Conservation (phyloP, 2,888 invertebrate genomes). For the Apoderus coryli region DNA sequence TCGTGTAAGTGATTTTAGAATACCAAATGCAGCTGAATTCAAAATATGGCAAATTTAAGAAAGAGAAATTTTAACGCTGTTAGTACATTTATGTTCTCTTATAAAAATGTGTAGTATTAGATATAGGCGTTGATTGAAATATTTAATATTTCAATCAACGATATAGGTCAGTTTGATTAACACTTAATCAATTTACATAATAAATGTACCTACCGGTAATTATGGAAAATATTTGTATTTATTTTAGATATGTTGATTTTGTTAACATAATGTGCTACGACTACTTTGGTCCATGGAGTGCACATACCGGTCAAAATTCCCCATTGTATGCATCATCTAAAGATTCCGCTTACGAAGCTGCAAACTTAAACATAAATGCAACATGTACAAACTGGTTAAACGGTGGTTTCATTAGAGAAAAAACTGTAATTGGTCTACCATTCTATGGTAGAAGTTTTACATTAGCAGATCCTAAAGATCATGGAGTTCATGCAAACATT, state of each 20-base stretch:
- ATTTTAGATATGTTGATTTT: conserved; percentile 7
- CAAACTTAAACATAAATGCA: conserved; percentile 7
- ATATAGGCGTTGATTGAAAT: no score
- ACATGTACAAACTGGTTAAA: conserved; percentile 12
- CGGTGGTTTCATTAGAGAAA: conserved; percentile 11
- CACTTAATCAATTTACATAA: no score
- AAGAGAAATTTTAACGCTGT: no score
- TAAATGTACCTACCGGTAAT: no score
- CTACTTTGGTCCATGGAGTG: conserved; percentile 48
- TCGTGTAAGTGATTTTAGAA: no score
- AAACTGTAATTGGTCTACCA: conserved; percentile 9
- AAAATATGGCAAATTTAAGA: no score
- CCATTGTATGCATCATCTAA: conserved; percentile 39
- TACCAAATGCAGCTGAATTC: no score
- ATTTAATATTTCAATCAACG: no score
- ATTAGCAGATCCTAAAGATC: conserved; percentile 7
- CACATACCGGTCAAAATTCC: conserved; percentile 47
- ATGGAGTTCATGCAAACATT: conserved; percentile 11
- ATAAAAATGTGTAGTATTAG: no score
- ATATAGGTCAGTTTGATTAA: no score
- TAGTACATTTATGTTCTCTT: no score
- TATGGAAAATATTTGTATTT: no score
- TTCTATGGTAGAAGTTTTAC: conserved; percentile 12
- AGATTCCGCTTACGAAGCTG: conserved; percentile 11
- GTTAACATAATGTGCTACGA: conserved; percentile 64